Evolutionary conservation across 2,113 vertebrate species (phyloP), one percentile per base, ranked within the genome.

Genomic region (Cnemophilus loriae): DNA sequence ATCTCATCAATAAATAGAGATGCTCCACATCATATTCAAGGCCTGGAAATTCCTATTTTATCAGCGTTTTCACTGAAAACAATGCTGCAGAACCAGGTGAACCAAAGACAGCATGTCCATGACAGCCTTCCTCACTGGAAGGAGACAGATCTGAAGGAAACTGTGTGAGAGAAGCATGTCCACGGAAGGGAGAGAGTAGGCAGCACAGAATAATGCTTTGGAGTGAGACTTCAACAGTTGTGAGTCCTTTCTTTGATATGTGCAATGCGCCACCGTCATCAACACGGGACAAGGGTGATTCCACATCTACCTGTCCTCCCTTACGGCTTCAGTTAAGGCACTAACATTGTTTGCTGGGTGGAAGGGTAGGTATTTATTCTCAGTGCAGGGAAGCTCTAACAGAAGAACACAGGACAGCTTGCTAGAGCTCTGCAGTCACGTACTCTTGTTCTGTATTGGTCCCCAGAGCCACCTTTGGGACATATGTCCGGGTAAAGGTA

Each of bases 31-130:
- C 39, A 35, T 7, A 32, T 64, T 82, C 7, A 32, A 4, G 2
- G 10, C 3, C 16, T 3, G 0, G 49, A 80, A 69, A 61, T 77
- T 47, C n/a, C 21, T 27, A 7, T 22, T 71, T 68, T 49, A 37
- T 65, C 44, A 41, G 19, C 35, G 7, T 73, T 73, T 64, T 83
- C 63, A 50, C 26, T 65, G 53, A 42, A 91, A 76, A 37, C 3
- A 19, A 2, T 49, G 11, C 16, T 90, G 59, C 41, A 57, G 35
- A 83, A 65, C 4, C 6, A 86, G 30, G 4, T 61, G 8, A 84
- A 52, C 10, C 22, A 75, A 78, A 59, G 8, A 49, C 3, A 44
- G 0, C 12, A 26, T 27, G 17, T n/a, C 30, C 1, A 1, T 39
- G 41, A 57, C 37, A 13, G 10, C 37, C 49, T 53, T 15, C 18